phyloP scores from a whole-genome alignment of 2,888 invertebrate species.

The Cantharis rufa region DNA sequence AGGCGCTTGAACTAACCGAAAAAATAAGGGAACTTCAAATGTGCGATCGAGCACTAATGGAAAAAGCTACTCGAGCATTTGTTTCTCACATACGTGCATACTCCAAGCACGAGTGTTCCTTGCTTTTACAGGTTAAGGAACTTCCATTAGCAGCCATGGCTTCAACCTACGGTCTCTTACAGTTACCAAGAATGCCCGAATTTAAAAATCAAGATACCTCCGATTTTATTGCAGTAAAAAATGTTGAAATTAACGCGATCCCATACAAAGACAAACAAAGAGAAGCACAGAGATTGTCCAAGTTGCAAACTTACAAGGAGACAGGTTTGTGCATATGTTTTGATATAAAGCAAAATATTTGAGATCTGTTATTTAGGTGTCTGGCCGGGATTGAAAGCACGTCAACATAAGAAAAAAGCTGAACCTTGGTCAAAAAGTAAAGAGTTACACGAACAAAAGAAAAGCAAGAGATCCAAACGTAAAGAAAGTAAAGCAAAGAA shows the following conservation, averaged over 20 bases:
- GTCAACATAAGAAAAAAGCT: conserved; percentile 60
- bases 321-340: conserved; percentile 61
- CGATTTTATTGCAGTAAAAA: conserved; percentile 60
- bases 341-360: not conserved
- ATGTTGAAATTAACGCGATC: conserved; percentile 75
- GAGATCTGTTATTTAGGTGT: conserved; percentile 35
- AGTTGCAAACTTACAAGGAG: conserved; percentile 69
- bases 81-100: conserved; percentile 95
- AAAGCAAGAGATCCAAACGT: conserved; percentile 64
- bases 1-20: conserved; percentile 57
- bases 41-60: conserved; percentile 76
- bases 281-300: conserved; percentile 73
- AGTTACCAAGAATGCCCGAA: conserved; percentile 95
- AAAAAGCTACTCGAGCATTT: conserved; percentile 89
- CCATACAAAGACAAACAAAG: conserved; percentile 79
- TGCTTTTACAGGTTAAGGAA: conserved; percentile 86
- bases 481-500: conserved; percentile 64
- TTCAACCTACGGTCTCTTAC: conserved; percentile 85
- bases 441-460: conserved; percentile 68
- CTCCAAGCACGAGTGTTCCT: conserved; percentile 91
- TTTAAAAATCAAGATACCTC: conserved; percentile 67
- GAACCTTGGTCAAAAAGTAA: conserved; percentile 81
- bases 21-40: conserved; percentile 68
- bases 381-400: conserved; percentile 53
- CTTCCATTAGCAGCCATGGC: conserved; percentile 84